Evolutionary conservation across 2,113 vertebrate species (phyloP), one percentile per base, ranked within the genome.

Genomic region (Ranitomeya imitator): DNA sequence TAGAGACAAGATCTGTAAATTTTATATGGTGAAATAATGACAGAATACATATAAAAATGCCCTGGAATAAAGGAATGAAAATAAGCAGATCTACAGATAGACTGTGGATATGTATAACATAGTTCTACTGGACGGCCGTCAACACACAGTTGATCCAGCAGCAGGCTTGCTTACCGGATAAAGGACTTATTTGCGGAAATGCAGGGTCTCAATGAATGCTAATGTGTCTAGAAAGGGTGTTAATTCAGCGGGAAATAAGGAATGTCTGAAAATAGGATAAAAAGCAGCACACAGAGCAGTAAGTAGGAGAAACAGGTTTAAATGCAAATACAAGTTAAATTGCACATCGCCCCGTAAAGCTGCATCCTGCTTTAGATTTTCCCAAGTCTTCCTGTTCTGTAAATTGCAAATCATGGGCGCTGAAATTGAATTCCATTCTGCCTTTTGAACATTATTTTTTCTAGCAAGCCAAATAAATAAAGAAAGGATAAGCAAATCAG

Each of bases 401-500:
- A 85, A 69, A 60, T 86, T 90, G 51, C 81, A 86, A 79, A 84
- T 83, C 60, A 77, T 79, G 55, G 86, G 26, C 80, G 26, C 74
- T 83, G 55, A 78, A 86, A 4, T 16, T 85, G 85, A 31, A 88
- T 92, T 91, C 80, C 15, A 86, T 0, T 18, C 10, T 88, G 63
- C 76, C 45, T 88, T 89, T 85, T 21, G 71, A 90, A 86, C 37
- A 78, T 21, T 83, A 7, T 90, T 90, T 90, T 78, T 84, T 78
- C 81, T 37, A 71, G 61, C 63, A 84, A 74, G 19, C 81, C 23
- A 84, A 85, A 85, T 89, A 85, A 79, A 79, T 85, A 82, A 89
- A 91, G 91, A 85, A 78, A 91, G 45, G 88, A 82, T 79, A 86
- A 76, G 88, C 89, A 90, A 91, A 85, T 87, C 90, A n/a, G 1